Conservation (phyloP, 2,888 invertebrate genomes). For the Sarcophaga carnaria region DNA sequence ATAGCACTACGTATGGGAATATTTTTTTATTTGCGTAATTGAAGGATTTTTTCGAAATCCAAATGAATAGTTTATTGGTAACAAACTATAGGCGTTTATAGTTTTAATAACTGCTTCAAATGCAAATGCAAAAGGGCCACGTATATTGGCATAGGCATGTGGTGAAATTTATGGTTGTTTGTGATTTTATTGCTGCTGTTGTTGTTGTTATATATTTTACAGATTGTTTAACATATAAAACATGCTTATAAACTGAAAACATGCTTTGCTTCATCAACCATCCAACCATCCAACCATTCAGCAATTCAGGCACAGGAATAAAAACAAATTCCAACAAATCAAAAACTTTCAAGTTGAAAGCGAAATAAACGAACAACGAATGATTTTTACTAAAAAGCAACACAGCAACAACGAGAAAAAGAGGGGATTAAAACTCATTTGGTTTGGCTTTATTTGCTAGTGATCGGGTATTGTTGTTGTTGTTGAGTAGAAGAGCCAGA, state of each 20-base stretch:
- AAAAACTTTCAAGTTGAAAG: constrained; percentile 61
- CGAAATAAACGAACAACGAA: neutral
- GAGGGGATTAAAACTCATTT: constrained; percentile 50
- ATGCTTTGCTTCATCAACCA: constrained; percentile 30
- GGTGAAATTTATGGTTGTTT: constrained; percentile 49
- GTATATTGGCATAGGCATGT: neutral
- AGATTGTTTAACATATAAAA: constrained; percentile 66
- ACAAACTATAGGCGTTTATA: constrained; percentile 45
- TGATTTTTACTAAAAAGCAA: neutral
- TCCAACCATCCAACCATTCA: neutral
- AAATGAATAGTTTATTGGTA: constrained; percentile 58
- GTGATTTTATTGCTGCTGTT: constrained; percentile 37
- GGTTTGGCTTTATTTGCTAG: neutral
- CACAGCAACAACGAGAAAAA: neutral
- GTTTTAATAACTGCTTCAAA: constrained; percentile 49
- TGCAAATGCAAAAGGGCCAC: constrained; percentile 27
- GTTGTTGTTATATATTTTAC: constrained; percentile 39
- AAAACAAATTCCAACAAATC: constrained; percentile 58
- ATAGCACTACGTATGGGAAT: constrained; percentile 28
- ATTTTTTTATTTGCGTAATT: neutral
- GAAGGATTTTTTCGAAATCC: constrained; percentile 41
- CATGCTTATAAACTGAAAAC: constrained; percentile 45
- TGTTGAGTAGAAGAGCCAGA: too few species aligned
- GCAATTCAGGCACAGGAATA: neutral
- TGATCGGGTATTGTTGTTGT: too few species aligned